A percentile compares a stretch with the other conserved stretches of the same genome.
These are phyloP conservation scores for Mesochorus sp. DNA, from an alignment of 2,888 invertebrate species.

Conservation along the genomic window DNA sequence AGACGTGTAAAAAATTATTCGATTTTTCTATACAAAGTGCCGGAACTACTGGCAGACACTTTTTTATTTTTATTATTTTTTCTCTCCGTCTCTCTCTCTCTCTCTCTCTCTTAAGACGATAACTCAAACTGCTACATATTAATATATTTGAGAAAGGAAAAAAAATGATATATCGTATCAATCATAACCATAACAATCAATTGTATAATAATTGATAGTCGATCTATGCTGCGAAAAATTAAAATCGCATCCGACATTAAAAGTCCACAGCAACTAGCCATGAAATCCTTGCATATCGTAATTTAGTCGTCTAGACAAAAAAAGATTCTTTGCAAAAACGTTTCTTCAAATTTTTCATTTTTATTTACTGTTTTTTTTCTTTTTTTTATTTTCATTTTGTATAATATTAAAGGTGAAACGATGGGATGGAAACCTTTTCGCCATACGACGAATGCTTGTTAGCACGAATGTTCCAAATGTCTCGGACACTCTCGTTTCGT, in stretches of 20 bases:
- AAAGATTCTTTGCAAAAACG: neutral
- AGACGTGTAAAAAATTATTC: conserved; percentile 22
- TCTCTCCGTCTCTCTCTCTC: neutral
- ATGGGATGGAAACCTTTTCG: neutral
- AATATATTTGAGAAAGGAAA: neutral
- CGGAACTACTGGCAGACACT: neutral
- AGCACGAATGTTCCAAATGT: conserved; percentile 25
- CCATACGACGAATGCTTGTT: neutral
- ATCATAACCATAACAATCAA: neutral
- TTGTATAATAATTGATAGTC: too few species aligned
- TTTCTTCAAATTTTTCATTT: neutral
- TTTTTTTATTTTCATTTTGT: neutral
- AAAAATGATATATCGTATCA: neutral
- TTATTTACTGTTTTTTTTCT: neutral
- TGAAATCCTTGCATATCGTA: conserved; percentile 5
- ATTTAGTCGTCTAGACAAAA: conserved; percentile 27
- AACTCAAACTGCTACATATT: neutral
- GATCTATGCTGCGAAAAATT: too few species aligned
- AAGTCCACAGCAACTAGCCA: neutral
- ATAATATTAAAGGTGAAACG: conserved; percentile 16
- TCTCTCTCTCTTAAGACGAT: neutral
- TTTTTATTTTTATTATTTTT: neutral
- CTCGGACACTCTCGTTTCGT: conserved; percentile 34
- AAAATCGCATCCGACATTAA: too few species aligned
- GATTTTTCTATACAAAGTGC: neutral